Conservation (phyloP, 1,140 invertebrate species). For the Zaprionus camerounensis region DNA sequence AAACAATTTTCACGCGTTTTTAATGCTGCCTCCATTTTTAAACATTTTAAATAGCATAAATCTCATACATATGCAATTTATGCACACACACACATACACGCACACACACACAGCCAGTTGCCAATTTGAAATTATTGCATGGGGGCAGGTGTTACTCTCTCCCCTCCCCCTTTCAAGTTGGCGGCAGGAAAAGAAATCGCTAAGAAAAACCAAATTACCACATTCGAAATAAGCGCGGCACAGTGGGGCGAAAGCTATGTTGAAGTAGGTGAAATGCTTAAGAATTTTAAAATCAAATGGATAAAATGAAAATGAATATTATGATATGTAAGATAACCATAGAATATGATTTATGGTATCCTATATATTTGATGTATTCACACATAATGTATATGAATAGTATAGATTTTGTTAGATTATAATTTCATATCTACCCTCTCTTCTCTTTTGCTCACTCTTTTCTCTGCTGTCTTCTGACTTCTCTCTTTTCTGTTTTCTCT, state of each 20-base stretch:
- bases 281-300: neutral
- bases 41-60: constrained; percentile 68
- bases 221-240: constrained; percentile 58
- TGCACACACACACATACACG: constrained; percentile 46
- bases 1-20: constrained; percentile 77
- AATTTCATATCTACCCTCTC: too few relatives aligned
- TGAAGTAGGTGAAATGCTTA: neutral
- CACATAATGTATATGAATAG: too few relatives aligned
- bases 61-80: constrained; percentile 83
- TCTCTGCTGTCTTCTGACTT: too few relatives aligned
- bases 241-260: constrained; percentile 37
- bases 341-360: too few relatives aligned
- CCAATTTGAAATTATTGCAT: constrained; percentile 80
- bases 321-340: too few relatives aligned
- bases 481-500: too few relatives aligned
- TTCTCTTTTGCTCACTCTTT: too few relatives aligned
- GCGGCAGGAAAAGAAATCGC: constrained; percentile 5
- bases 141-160: constrained; percentile 55
- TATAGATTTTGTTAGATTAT: too few relatives aligned
- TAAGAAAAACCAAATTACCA: constrained; percentile 76
- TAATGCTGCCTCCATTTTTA: constrained; percentile 64
- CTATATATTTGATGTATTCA: too few relatives aligned
- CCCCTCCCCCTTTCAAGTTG: neutral
- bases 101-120: constrained; percentile 42
- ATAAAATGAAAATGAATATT: neutral